A percentile compares a stretch with the other conserved stretches of the same genome.
These are phyloP conservation scores for Leptinotarsa haldemani DNA, from an alignment of 2,888 invertebrate species.

Conservation along the genomic window DNA sequence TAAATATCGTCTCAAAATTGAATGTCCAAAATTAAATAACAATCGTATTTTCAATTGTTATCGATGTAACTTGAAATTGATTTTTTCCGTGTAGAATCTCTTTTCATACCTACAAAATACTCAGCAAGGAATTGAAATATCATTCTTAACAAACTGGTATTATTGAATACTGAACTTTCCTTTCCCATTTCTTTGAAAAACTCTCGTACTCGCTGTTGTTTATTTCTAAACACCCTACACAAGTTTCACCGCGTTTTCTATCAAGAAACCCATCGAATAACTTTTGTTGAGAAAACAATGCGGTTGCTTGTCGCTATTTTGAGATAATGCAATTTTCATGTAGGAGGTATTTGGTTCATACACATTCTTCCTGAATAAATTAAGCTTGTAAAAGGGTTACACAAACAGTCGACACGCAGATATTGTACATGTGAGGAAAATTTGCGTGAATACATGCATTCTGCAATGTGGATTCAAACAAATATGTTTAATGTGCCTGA, in stretches of 20 bases:
- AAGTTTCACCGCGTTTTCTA: conserved; percentile 3
- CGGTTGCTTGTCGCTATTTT: conserved; percentile 1
- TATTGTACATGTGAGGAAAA: conserved; percentile 30
- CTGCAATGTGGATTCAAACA: not conserved
- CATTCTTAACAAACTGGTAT: no score
- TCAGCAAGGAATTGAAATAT: no score
- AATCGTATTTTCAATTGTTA: no score
- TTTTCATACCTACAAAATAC: no score
- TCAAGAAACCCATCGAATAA: conserved; percentile 9
- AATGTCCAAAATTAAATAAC: no score
- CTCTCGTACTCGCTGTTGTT: not conserved
- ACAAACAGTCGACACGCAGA: conserved; percentile 35
- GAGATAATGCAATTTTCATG: conserved; percentile 26
- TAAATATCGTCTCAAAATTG: no score
- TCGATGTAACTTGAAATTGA: no score
- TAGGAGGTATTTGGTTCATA: not conserved
- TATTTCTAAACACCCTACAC: not conserved
- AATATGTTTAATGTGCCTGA: not conserved
- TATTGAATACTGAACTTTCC: no score
- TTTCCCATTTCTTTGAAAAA: no score
- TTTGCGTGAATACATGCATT: conserved; percentile 28
- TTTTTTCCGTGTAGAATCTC: no score
- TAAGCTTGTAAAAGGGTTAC: conserved; percentile 32
- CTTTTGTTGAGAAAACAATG: conserved; percentile 20
- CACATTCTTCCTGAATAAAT: conserved; percentile 30